Evolutionary conservation across 1,140 invertebrate species (phyloP).

Genomic region (Caenorhabditis tropicalis): DNA sequence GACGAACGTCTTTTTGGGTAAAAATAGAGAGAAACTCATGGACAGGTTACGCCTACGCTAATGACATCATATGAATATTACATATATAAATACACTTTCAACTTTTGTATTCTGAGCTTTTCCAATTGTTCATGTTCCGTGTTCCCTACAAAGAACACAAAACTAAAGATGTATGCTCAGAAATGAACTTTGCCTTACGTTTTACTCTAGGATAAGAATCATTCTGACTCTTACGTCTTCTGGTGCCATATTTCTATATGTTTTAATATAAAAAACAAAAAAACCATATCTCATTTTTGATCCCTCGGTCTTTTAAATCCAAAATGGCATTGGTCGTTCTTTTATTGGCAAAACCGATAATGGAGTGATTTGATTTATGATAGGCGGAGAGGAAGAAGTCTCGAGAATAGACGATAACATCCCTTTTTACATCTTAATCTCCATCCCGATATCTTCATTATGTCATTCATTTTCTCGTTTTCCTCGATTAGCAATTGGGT

Average conservation of each 20-base stretch:
- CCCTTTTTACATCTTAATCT: background rate
- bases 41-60: background rate
- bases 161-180: too few relatives aligned
- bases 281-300: too few relatives aligned
- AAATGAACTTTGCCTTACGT: too few relatives aligned
- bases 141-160: too few relatives aligned
- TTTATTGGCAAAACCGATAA: slow-evolving; percentile 4
- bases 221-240: too few relatives aligned
- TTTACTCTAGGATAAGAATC: too few relatives aligned
- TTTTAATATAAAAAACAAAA: too few relatives aligned
- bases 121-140: too few relatives aligned
- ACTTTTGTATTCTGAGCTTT: too few relatives aligned
- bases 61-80: background rate
- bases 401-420: background rate
- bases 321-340: background rate
- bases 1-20: background rate
- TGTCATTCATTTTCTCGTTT: slow-evolving; percentile 11
- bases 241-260: too few relatives aligned
- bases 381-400: background rate
- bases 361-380: background rate
- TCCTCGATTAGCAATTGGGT: background rate
- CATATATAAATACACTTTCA: background rate
- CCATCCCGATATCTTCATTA: slow-evolving; percentile 32
- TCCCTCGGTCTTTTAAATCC: too few relatives aligned
- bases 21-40: background rate